Evolutionary conservation across 2,113 vertebrate genomes (phyloP), one percentile per base, ranked within the genome.

Genomic region (Zosterops lateralis): DNA sequence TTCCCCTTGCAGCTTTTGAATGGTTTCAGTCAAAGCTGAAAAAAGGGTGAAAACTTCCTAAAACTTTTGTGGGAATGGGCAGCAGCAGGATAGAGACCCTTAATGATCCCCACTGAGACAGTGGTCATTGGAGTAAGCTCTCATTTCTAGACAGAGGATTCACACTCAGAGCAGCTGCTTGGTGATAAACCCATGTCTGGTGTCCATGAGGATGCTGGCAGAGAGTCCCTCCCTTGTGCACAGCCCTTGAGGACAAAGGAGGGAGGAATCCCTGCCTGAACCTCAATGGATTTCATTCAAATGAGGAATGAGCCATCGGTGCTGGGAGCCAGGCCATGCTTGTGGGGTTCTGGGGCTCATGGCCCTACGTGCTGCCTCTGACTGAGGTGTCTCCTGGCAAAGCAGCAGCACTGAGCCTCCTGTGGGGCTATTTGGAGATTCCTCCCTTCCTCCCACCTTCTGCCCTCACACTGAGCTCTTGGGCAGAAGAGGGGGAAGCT

Each of bases 121-220:
- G 21, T 18, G 50, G 15, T 21, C 15, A 1, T n/a, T 83, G 28
- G 0, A 60, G 57, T 48, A 44, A 44, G 48, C 28, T 4, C n/a
- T 48, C 3, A 2, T 31, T 84, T 68, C 71, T 76, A 71, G 42
- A 18, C 31, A 58, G 38, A 54, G 62, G n/a, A 68, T 36, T 40
- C 7, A 1, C 17, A 1, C 53, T 45, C 53, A n/a, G 36, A 38
- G n/a, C n/a, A 64, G 81, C 66, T 84, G 45, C 32, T n/a, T 14
- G 9, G 56, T 25, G 71, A 56, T 4, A 29, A 42, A 44, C 25
- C 40, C 42, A 29, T 16, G 64, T 8, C 45, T 40, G 38, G 24
- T 42, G 76, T 31, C 65, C 42, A 0, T 0, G 0, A 1, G 0
- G 65, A 14, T 0, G 0, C 26, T 36, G 54, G 28, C 25, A 10